These are phyloP conservation scores for Orthonevra nobilis DNA, from an alignment of 2,888 invertebrate species.

Conservation along the genomic window DNA sequence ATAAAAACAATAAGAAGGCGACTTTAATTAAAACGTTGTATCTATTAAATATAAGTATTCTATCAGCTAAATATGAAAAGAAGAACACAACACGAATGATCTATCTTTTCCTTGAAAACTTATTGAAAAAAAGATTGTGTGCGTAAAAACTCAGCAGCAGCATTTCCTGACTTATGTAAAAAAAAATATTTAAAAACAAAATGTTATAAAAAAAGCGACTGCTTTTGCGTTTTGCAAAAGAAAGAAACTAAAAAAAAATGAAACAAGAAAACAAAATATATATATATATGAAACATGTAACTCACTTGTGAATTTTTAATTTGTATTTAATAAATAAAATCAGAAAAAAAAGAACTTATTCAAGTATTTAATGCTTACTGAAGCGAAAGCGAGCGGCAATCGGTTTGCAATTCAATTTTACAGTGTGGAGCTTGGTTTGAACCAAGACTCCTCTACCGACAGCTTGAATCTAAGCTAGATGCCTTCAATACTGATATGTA, in stretches of 20 bases:
- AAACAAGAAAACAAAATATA: too few relatives aligned
- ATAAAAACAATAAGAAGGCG: slow-evolving; percentile 52
- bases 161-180: slow-evolving; percentile 64
- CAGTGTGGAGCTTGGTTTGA: too few relatives aligned
- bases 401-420: too few relatives aligned
- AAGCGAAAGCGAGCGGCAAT: too few relatives aligned
- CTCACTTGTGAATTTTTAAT: slow-evolving; percentile 70
- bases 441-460: too few relatives aligned
- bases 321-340: slow-evolving; percentile 72
- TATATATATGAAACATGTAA: slow-evolving; percentile 49
- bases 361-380: too few relatives aligned
- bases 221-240: slow-evolving; percentile 64
- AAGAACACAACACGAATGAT: slow-evolving; percentile 27
- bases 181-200: slow-evolving; percentile 15
- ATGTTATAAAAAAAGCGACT: slow-evolving; percentile 34
- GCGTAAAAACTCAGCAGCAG: slow-evolving; percentile 56
- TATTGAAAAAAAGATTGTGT: slow-evolving; percentile 45
- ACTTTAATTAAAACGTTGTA: slow-evolving; percentile 62
- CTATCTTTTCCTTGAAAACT: slow-evolving; percentile 53
- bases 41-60: slow-evolving; percentile 66
- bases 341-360: slow-evolving; percentile 16
- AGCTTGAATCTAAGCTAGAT: too few relatives aligned
- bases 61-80: slow-evolving; percentile 29
- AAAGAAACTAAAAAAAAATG: slow-evolving; percentile 45
- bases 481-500: too few relatives aligned